A percentile compares a stretch with the other conserved stretches of the same genome.
Evolutionary conservation across 2,797 vertebrate genomes (phyloP).

Genomic region (Anableps anableps): DNA sequence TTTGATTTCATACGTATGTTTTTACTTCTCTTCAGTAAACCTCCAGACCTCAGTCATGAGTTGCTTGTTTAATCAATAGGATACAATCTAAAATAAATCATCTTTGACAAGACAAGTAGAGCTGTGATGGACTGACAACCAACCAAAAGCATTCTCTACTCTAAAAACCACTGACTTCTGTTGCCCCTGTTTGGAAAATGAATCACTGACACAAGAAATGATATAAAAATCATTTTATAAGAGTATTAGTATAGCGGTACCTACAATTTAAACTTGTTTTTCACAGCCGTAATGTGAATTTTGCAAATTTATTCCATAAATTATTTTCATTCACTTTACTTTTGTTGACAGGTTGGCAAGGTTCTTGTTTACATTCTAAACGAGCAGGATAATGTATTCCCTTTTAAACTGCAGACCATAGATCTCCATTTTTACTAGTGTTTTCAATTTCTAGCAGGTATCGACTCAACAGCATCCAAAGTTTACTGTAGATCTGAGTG

Average conservation of each 20-base stretch:
- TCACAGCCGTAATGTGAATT: neutral
- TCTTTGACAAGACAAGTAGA: conserved; percentile 19
- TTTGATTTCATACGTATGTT: conserved; percentile 49
- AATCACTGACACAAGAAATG: neutral
- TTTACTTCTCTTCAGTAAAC: conserved; percentile 50
- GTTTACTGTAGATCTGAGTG: conserved; percentile 49
- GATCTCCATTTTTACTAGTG: conserved; percentile 27
- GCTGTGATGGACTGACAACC: neutral
- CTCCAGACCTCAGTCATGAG: conserved; percentile 47
- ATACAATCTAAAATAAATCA: conserved; percentile 46
- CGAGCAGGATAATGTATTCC: conserved; percentile 28
- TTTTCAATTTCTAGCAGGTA: conserved; percentile 20
- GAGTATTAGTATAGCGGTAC: neutral
- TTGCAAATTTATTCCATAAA: conserved; percentile 21
- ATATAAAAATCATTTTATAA: neutral
- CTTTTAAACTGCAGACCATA: conserved; percentile 43
- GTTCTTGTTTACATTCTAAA: conserved; percentile 53
- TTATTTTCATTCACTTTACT: conserved; percentile 14
- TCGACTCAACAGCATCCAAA: conserved; percentile 44
- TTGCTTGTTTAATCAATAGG: conserved; percentile 20
- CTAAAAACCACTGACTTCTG: neutral
- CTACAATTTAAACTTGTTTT: neutral
- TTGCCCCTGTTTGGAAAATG: neutral
- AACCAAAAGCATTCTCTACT: neutral
- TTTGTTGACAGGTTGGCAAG: conserved; percentile 53